These are phyloP conservation scores for Coelinius sp. DNA, from an alignment of 2,888 invertebrate genomes.

Conservation along the genomic window DNA sequence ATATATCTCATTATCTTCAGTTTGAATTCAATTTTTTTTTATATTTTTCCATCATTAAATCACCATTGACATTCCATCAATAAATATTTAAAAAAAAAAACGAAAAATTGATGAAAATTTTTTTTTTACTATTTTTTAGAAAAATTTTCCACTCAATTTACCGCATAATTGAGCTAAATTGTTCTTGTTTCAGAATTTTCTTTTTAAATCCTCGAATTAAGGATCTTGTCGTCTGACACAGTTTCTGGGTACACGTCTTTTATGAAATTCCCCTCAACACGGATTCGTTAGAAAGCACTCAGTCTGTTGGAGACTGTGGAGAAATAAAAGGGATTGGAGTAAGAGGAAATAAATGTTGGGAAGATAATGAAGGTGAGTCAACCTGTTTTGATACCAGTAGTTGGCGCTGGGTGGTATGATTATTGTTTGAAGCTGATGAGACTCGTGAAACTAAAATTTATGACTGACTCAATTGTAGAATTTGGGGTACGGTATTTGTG, in stretches of 20 bases:
- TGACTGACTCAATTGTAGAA: neutral
- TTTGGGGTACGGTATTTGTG: neutral
- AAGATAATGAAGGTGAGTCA: neutral
- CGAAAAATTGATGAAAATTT: neutral
- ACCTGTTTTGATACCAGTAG: neutral
- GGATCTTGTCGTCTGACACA: conserved; percentile 3
- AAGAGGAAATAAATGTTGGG: neutral
- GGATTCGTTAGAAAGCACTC: conserved; percentile 2
- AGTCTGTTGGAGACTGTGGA: neutral
- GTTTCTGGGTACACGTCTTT: neutral
- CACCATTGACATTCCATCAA: neutral
- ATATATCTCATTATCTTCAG: neutral
- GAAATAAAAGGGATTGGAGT: neutral
- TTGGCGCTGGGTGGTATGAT: neutral
- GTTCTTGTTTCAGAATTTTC: neutral
- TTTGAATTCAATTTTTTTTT: too few species aligned
- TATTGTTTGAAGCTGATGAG: neutral
- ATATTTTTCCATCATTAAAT: neutral
- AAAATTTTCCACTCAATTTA: neutral
- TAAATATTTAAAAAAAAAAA: neutral
- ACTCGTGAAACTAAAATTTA: neutral
- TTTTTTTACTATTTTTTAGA: neutral
- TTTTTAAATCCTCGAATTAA: conserved; percentile 8
- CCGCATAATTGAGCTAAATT: neutral
- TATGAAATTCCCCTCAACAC: conserved; percentile 11